Percentiles rank a stretch among this genome's conserved stretches.
Conservation (phyloP, 2,113 vertebrate genomes). For the Nipponia nippon region DNA sequence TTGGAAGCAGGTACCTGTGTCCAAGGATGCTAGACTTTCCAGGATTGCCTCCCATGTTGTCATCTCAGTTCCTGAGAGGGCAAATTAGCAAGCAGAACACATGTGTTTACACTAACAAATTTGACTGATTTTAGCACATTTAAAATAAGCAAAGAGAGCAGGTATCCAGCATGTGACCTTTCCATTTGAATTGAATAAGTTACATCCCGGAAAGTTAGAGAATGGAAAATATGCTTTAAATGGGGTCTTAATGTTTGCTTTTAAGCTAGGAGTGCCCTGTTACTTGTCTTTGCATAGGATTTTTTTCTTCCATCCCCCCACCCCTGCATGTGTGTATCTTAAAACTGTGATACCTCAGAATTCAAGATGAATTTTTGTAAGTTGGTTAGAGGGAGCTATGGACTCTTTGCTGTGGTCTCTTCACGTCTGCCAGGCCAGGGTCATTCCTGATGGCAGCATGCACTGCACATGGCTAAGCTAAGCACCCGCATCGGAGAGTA, state of each 20-base stretch:
- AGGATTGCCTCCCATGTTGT: not conserved
- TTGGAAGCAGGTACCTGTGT: not conserved
- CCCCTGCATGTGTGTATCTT: too few species aligned
- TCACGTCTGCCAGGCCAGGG: not conserved
- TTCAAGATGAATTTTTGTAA: not conserved
- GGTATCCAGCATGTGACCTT: not conserved
- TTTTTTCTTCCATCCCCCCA: fast-evolving
- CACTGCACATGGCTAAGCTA: not conserved
- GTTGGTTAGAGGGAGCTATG: not conserved
- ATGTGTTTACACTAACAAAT: not conserved
- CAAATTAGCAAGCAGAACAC: not conserved
- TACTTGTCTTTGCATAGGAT: not conserved
- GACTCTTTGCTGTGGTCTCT: not conserved
- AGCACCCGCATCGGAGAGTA: not conserved
- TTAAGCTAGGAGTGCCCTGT: not conserved
- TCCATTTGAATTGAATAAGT: not conserved
- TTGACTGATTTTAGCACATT: not conserved
- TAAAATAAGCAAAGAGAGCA: not conserved
- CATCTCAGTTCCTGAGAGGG: not conserved
- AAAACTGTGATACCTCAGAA: not conserved
- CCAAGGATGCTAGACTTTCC: not conserved
- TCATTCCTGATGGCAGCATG: not conserved
- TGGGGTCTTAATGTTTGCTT: not conserved
- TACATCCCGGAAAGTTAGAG: not conserved
- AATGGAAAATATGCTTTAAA: not conserved